Percentiles rank a stretch among this genome's conserved stretches.
These are phyloP conservation scores for Eristalinus sepulchralis DNA, from an alignment of 2,888 invertebrate species.

Conservation along the genomic window DNA sequence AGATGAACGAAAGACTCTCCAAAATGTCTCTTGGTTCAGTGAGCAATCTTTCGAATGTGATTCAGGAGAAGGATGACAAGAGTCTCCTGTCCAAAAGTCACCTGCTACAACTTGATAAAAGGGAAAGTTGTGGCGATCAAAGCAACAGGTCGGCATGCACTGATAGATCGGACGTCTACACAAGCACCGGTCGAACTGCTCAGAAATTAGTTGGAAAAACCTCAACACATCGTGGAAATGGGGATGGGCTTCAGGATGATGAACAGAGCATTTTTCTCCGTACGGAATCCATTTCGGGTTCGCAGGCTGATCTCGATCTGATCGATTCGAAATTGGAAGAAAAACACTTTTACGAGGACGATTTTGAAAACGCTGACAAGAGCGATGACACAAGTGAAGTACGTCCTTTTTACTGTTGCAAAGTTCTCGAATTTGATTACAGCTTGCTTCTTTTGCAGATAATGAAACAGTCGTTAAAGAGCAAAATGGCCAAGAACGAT, in stretches of 20 bases:
- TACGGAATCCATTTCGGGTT: conserved; percentile 1
- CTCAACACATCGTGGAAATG: conserved; percentile 72
- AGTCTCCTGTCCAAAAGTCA: not conserved
- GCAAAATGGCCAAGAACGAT: conserved; percentile 74
- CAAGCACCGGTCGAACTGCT: conserved; percentile 12
- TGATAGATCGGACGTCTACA: conserved; percentile 34
- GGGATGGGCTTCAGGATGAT: conserved; percentile 64
- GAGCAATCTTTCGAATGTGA: conserved; percentile 28
- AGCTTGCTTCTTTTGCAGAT: conserved; percentile 49
- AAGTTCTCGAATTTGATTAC: not conserved
- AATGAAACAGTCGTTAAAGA: conserved; percentile 63
- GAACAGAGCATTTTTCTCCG: conserved; percentile 10
- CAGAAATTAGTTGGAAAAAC: conserved; percentile 32
- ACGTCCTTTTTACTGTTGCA: not conserved
- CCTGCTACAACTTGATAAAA: conserved; percentile 39
- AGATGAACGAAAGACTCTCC: conserved; percentile 73
- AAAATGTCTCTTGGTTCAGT: conserved; percentile 55
- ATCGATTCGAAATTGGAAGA: conserved; percentile 35
- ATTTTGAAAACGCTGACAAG: conserved; percentile 62
- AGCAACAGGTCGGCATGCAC: conserved; percentile 27
- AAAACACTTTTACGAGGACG: conserved; percentile 66
- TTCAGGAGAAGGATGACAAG: conserved; percentile 22
- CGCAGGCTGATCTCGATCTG: conserved; percentile 21
- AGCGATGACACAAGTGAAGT: conserved; percentile 41
- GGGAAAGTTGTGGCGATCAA: conserved; percentile 23